A percentile compares a stretch with the other conserved stretches of the same genome.
Evolutionary conservation across 2,797 vertebrate species (phyloP).

Genomic region (Macropodus opercularis): DNA sequence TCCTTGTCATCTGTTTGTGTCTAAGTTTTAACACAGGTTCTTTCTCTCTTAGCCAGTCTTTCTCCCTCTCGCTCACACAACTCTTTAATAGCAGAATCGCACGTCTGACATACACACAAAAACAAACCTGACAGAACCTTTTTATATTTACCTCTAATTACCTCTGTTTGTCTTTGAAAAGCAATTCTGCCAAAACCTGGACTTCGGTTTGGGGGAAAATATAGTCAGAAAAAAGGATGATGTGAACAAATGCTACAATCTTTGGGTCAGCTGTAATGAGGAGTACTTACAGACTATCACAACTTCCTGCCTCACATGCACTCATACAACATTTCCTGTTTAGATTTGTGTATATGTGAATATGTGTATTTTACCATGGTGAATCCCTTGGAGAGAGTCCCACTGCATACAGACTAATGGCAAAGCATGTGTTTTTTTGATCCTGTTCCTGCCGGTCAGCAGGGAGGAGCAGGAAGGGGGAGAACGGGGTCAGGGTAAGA

Average conservation of each 20-base stretch:
- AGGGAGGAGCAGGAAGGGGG: conserved; percentile 32
- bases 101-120: conserved; percentile 33
- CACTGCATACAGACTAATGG: conserved; percentile 43
- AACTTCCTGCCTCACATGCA: conserved; percentile 55
- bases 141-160: neutral
- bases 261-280: conserved; percentile 37
- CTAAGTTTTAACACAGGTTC: conserved; percentile 14
- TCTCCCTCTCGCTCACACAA: conserved; percentile 7
- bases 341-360: conserved; percentile 35
- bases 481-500: conserved; percentile 37
- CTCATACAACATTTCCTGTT: conserved; percentile 60
- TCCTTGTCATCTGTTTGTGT: conserved; percentile 58
- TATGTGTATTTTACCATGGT: conserved; percentile 14
- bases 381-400: conserved; percentile 27
- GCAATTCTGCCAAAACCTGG: neutral
- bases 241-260: conserved; percentile 11
- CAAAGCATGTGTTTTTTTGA: conserved; percentile 41
- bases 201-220: neutral
- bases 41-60: conserved; percentile 1
- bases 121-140: conserved; percentile 15
- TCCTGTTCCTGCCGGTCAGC: conserved; percentile 31
- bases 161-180: neutral
- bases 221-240: neutral
- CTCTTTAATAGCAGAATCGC: conserved; percentile 20
- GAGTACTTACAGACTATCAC: conserved; percentile 23